phyloP scores from a whole-genome alignment of 2,113 vertebrate species.

The Microtus montanus region DNA sequence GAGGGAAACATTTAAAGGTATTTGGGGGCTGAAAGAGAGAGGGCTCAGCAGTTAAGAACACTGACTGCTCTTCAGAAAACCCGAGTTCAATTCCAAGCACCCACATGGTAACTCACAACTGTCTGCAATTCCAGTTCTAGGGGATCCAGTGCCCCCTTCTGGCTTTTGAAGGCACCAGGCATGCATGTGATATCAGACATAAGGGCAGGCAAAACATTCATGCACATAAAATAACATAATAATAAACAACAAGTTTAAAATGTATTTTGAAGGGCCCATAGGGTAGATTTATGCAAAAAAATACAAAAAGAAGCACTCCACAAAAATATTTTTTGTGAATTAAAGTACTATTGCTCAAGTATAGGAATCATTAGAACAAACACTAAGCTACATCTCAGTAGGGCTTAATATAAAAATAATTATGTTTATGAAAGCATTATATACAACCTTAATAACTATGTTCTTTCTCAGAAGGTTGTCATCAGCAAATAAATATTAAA shows the following conservation, averaged over 20 bases:
- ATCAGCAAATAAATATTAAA: conserved; percentile 50
- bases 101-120: neutral
- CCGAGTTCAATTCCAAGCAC: neutral
- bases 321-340: conserved; percentile 23
- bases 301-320: neutral
- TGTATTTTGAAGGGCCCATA: conserved; percentile 42
- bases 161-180: neutral
- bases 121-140: neutral
- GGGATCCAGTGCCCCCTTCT: neutral
- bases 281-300: neutral
- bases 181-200: neutral
- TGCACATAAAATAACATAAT: neutral
- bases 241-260: neutral
- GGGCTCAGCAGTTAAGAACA: neutral
- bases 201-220: neutral
- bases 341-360: conserved; percentile 31
- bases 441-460: conserved; percentile 3
- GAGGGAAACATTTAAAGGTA: neutral
- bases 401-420: conserved; percentile 24
- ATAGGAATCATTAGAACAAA: conserved; percentile 46
- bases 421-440: conserved; percentile 20
- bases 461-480: conserved; percentile 18
- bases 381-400: conserved; percentile 36
- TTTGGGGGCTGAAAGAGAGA: neutral
- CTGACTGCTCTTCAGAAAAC: neutral